Evolutionary conservation across 2,797 vertebrate species (phyloP).

Genomic region (Meda fulgida): DNA sequence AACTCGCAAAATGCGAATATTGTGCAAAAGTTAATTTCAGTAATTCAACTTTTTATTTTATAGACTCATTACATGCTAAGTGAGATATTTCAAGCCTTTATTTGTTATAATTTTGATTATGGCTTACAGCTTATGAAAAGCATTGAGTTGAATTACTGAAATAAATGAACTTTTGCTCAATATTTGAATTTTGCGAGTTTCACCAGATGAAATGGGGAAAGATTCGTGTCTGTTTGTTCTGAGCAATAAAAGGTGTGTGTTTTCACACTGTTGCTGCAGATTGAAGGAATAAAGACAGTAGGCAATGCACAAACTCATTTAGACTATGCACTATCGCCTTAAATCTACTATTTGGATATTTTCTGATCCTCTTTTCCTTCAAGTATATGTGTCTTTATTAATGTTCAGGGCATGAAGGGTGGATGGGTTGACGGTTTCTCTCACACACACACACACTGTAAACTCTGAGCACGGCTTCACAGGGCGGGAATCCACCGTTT

Average conservation of each 20-base stretch:
- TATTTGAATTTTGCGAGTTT: too few species aligned
- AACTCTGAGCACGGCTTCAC: constrained; percentile 71
- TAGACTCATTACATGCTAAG: too few species aligned
- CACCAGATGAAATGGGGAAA: background rate
- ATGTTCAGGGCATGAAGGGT: constrained; percentile 65
- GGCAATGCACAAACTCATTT: constrained; percentile 50
- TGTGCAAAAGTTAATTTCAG: too few species aligned
- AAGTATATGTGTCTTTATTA: constrained; percentile 64
- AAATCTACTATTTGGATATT: constrained; percentile 62
- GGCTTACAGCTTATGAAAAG: too few species aligned
- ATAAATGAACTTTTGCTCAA: too few species aligned
- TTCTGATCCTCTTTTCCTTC: constrained; percentile 56
- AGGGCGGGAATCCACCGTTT: background rate
- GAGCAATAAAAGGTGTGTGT: constrained; percentile 59
- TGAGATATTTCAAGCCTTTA: too few species aligned
- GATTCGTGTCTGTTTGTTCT: constrained; percentile 71
- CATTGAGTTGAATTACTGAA: too few species aligned
- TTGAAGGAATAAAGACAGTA: constrained; percentile 40
- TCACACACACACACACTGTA: constrained; percentile 77
- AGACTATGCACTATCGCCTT: constrained; percentile 73
- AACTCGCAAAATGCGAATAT: too few species aligned
- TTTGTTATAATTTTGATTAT: too few species aligned
- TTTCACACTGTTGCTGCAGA: constrained; percentile 62
- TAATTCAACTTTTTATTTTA: too few species aligned
- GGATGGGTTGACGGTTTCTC: constrained; percentile 62